Percentiles rank a stretch among this genome's conserved stretches.
Evolutionary conservation across 2,888 invertebrate species (phyloP).

Genomic region (Slavum lentiscoides): DNA sequence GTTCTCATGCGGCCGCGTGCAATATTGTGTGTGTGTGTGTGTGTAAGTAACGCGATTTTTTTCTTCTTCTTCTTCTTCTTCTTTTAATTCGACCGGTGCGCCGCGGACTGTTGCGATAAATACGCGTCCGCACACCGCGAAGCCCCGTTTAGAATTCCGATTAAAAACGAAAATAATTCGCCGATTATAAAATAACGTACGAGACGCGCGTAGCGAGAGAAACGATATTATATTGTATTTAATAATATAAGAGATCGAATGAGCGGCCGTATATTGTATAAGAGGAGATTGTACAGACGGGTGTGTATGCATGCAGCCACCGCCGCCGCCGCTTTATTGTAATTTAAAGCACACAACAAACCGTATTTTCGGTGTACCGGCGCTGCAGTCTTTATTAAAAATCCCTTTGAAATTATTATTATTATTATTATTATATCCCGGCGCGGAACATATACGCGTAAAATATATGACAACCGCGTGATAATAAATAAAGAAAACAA

Average conservation of each 20-base stretch:
- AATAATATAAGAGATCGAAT: not conserved
- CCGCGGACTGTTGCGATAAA: conserved; percentile 13
- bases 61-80: too few relatives aligned
- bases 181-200: too few relatives aligned
- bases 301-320: not conserved
- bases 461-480: not conserved
- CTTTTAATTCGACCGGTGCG: conserved; percentile 38
- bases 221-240: not conserved
- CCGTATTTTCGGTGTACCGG: not conserved
- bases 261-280: not conserved
- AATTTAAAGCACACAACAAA: conserved; percentile 51
- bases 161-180: conserved; percentile 27
- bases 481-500: not conserved
- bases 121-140: conserved; percentile 44
- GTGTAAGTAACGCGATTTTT: too few relatives aligned
- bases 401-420: conserved; percentile 42
- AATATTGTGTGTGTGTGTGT: too few relatives aligned
- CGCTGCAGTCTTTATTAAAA: conserved; percentile 41
- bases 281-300: not conserved
- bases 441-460: not conserved
- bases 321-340: conserved; percentile 24
- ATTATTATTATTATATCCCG: not conserved
- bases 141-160: conserved; percentile 45
- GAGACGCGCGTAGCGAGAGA: too few relatives aligned
- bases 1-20: too few relatives aligned